Evolutionary conservation across 2,888 invertebrate species (phyloP).

Genomic region (Agrilus mali): DNA sequence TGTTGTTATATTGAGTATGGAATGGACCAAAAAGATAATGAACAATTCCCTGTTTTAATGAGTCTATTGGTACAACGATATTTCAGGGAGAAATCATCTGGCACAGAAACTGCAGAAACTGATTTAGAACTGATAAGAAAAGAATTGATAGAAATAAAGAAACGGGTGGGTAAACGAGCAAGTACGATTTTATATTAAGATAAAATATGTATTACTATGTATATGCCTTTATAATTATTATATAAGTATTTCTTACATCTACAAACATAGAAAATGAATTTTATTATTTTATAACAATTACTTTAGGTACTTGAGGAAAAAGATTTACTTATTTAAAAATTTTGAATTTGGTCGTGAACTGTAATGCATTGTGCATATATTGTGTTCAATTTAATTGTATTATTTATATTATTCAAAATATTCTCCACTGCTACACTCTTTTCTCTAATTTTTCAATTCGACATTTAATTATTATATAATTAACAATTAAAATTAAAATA

Average conservation of each 20-base stretch:
- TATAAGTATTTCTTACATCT: background rate
- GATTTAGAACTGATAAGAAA: constrained; percentile 37
- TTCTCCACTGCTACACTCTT: too few relatives aligned
- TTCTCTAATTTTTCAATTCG: too few relatives aligned
- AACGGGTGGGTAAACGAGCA: constrained; percentile 8
- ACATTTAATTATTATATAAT: too few relatives aligned
- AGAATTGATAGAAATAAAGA: constrained; percentile 34
- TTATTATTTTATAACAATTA: too few relatives aligned
- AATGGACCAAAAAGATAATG: constrained; percentile 28
- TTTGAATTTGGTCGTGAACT: too few relatives aligned
- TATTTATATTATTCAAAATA: too few relatives aligned
- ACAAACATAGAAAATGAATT: too few relatives aligned
- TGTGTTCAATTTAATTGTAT: too few relatives aligned
- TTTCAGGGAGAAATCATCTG: constrained; percentile 39
- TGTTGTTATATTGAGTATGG: constrained; percentile 32
- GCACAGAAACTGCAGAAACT: constrained; percentile 26
- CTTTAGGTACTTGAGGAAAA: too few relatives aligned
- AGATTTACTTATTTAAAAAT: too few relatives aligned
- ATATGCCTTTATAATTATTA: background rate
- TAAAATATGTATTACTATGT: background rate
- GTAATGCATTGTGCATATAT: too few relatives aligned
- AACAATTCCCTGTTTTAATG: constrained; percentile 44
- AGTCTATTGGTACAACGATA: constrained; percentile 47
- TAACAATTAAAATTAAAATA: too few relatives aligned
- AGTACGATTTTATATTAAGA: background rate